Evolutionary conservation across 2,888 invertebrate genomes (phyloP).

Genomic region (Labia minor): DNA sequence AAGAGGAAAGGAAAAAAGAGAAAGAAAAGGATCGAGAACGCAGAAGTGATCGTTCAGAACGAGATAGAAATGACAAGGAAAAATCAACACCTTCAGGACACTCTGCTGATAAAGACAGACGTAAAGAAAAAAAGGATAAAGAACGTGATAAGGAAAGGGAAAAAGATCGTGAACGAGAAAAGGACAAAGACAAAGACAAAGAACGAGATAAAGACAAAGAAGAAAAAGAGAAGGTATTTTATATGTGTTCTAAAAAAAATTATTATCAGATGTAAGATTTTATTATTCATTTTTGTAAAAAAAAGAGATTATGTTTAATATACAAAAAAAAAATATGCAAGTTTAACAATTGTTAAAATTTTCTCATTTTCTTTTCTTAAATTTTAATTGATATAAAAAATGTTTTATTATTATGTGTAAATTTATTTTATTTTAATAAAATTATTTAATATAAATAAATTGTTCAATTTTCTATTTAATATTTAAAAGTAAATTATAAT

Average conservation of each 20-base stretch:
- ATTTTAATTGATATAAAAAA: too few relatives aligned
- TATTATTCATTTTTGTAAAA: too few relatives aligned
- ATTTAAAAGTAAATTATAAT: not conserved
- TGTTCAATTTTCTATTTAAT: not conserved
- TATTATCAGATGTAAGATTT: constrained; percentile 18
- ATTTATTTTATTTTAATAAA: too few relatives aligned
- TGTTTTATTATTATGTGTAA: too few relatives aligned
- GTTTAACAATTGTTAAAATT: too few relatives aligned
- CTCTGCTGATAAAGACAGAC: not conserved
- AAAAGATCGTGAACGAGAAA: constrained; percentile 38
- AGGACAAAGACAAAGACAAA: constrained; percentile 18
- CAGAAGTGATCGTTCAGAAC: constrained; percentile 47
- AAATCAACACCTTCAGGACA: constrained; percentile 38
- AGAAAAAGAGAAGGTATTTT: constrained; percentile 33
- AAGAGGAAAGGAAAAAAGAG: constrained; percentile 72
- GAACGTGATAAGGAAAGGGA: constrained; percentile 32
- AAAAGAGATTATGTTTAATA: too few relatives aligned
- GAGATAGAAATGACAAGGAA: constrained; percentile 48
- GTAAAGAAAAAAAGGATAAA: constrained; percentile 36
- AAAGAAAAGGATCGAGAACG: constrained; percentile 53
- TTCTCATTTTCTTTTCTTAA: too few relatives aligned
- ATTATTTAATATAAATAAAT: too few relatives aligned
- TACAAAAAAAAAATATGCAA: too few relatives aligned
- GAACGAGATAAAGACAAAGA: constrained; percentile 35
- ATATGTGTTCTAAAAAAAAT: constrained; percentile 31